Evolutionary conservation across 2,797 vertebrate species (phyloP), one percentile per base, ranked within the genome.

Genomic region (Mormyrus proboscirostris): DNA sequence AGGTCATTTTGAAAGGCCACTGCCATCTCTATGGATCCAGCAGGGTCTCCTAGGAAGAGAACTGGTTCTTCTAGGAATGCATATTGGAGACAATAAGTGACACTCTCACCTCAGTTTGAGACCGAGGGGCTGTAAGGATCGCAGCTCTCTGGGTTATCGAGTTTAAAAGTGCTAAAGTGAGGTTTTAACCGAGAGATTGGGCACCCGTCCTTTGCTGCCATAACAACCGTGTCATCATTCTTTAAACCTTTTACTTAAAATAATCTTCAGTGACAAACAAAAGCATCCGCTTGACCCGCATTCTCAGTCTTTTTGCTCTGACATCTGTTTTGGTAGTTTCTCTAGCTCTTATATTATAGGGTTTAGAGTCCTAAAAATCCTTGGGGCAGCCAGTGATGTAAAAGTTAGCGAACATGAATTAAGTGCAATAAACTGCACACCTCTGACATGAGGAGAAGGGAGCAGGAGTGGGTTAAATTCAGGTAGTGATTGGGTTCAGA

Each of bases 41-140:
- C 69, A 53, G 92, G 91, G 94, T 96, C 92, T 94, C 95, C 95
- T 91, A 92, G 95, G 95, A 94, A 95, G 95, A 92, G 85, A 89
- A 89, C 91, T 84, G 90, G 90, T 93, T 91, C 90, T 86, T 91
- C 73, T 69, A 93, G 94, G 96, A 96, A 96, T 96, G 95, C 91
- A 88, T 92, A 86, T 10, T 38, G 10, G 90, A 93, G 94, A 96
- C 95, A 96, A 96, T 93, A 91, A 92, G 87, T 65, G 69, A 91
- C 91, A 91, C 92, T 90, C 92, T 92, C 89, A 92, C 93, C 90
- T 94, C 90, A 91, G 92, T 88, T 29, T 88, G 89, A 90, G 90
- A 69, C 88, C 89, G 89, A 91, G 91, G 90, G 29, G 89, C 41
- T 76, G 90, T 53, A 91, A 91, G 89, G 88, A 88, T 88, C 53